A percentile compares a stretch with the other conserved stretches of the same genome.
These are phyloP conservation scores for Brachionus paranguensis DNA, from an alignment of 1,140 invertebrate species.

Conservation along the genomic window DNA sequence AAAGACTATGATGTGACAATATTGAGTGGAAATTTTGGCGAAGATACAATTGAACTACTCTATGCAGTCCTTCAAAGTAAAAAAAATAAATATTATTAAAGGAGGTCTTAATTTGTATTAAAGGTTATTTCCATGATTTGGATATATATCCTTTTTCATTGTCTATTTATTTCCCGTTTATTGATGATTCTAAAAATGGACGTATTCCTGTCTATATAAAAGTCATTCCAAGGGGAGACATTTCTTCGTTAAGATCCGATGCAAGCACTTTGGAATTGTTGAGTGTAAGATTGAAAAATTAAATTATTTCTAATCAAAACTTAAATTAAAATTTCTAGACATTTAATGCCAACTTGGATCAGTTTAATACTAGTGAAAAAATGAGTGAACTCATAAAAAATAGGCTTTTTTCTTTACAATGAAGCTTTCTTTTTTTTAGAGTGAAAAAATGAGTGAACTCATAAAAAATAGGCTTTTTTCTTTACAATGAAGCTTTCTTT, in stretches of 20 bases:
- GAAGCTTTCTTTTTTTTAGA: neutral
- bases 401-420: neutral
- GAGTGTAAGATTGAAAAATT: neutral
- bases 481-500: neutral
- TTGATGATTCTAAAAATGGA: constrained; percentile 39
- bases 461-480: neutral
- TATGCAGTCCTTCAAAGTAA: constrained; percentile 51
- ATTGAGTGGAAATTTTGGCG: constrained; percentile 47
- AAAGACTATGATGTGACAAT: constrained; percentile 57
- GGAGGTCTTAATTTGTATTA: constrained; percentile 36
- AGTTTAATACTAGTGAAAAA: neutral
- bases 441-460: neutral
- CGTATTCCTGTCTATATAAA: neutral
- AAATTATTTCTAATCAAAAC: neutral
- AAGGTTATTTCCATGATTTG: constrained; percentile 53
- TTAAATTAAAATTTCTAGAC: neutral
- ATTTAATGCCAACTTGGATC: constrained; percentile 25
- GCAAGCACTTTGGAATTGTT: neutral
- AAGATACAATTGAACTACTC: constrained; percentile 52
- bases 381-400: constrained; percentile 1
- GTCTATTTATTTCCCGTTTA: constrained; percentile 49
- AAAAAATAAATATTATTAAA: constrained; percentile 39
- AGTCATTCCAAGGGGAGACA: constrained; percentile 3
- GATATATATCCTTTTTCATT: constrained; percentile 53
- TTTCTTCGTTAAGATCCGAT: neutral